phyloP scores from a whole-genome alignment of 1,140 invertebrate genomes.

The Mercenaria mercenaria region DNA sequence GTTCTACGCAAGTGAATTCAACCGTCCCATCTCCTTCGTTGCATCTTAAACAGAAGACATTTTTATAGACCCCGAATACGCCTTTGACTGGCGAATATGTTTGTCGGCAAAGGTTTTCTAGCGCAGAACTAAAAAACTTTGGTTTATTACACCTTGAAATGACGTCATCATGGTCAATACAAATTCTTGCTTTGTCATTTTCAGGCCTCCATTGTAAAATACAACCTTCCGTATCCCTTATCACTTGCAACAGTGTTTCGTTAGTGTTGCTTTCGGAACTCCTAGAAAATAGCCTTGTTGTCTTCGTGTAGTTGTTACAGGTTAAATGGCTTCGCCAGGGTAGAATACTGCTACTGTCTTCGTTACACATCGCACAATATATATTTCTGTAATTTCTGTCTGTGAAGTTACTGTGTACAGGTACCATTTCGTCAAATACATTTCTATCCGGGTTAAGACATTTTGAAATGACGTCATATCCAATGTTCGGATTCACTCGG shows the following conservation, averaged over 20 bases:
- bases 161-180: not conserved
- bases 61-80: not conserved
- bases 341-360: not conserved
- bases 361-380: not conserved
- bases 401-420: not conserved
- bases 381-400: not conserved
- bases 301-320: not conserved
- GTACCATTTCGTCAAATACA: not conserved
- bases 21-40: not conserved
- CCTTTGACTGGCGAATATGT: not conserved
- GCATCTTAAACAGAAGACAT: not conserved
- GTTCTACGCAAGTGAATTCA: too few relatives aligned
- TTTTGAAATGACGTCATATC: not conserved
- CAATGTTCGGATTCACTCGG: not conserved
- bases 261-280: not conserved
- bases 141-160: not conserved
- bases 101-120: not conserved
- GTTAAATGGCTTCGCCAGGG: not conserved
- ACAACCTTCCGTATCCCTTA: not conserved
- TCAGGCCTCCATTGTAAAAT: not conserved
- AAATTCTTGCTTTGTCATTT: not conserved
- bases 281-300: not conserved
- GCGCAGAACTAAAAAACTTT: not conserved
- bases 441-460: not conserved
- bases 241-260: not conserved